Evolutionary conservation across 2,888 invertebrate genomes (phyloP).

Genomic region (Lycocerus yunnanus): DNA sequence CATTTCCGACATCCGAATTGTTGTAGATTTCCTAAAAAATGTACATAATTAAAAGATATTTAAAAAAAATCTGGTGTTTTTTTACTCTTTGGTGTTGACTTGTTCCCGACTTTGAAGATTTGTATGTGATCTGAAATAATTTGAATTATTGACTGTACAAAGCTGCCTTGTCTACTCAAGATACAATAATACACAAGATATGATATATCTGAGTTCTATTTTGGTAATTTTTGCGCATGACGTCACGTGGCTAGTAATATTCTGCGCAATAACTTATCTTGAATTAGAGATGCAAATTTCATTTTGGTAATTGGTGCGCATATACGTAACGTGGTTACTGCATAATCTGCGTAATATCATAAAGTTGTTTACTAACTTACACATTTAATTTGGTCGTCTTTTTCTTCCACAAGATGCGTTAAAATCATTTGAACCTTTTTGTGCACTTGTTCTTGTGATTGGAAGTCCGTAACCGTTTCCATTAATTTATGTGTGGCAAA

Average conservation of each 20-base stretch:
- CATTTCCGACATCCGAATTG: not conserved
- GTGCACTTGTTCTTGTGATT: conserved; percentile 45
- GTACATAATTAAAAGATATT: not conserved
- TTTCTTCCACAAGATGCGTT: conserved; percentile 46
- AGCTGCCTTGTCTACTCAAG: too few relatives aligned
- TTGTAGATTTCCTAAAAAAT: not conserved
- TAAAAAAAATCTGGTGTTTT: not conserved
- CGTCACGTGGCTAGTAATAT: too few relatives aligned
- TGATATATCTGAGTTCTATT: too few relatives aligned
- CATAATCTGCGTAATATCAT: too few relatives aligned
- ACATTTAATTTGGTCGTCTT: conserved; percentile 35
- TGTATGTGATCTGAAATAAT: not conserved
- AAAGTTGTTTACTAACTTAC: conserved; percentile 1
- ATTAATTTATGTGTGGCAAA: conserved; percentile 49
- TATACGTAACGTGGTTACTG: too few relatives aligned
- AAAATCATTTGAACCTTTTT: conserved; percentile 45
- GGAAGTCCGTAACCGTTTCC: conserved; percentile 49
- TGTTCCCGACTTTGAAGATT: not conserved
- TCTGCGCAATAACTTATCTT: too few relatives aligned
- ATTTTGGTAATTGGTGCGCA: too few relatives aligned
- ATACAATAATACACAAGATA: too few relatives aligned
- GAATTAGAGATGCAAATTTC: too few relatives aligned
- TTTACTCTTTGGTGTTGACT: not conserved
- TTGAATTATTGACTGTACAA: not conserved
- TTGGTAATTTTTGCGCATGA: too few relatives aligned